Evolutionary conservation across 2,113 vertebrate genomes (phyloP).

Genomic region (Gavia stellata): DNA sequence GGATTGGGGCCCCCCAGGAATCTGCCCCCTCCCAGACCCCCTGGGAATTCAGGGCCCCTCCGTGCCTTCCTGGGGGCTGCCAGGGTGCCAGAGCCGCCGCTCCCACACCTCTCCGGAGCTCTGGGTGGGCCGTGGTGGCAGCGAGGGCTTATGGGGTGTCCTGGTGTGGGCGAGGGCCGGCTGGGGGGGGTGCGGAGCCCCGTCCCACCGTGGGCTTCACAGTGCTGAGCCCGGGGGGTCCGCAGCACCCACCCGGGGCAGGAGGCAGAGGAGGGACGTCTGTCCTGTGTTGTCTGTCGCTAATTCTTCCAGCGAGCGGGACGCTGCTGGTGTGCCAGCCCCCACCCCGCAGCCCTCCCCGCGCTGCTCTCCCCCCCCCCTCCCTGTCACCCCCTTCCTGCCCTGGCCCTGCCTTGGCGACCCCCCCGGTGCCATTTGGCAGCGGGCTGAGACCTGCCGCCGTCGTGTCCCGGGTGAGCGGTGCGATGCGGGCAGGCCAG

Average conservation of each 20-base stretch:
- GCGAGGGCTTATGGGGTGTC: fast-evolving
- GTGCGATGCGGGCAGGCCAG: not conserved
- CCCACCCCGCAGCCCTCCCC: not conserved
- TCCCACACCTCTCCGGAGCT: not conserved
- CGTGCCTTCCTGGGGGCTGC: not conserved
- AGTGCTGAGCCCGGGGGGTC: not conserved
- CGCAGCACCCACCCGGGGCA: not conserved
- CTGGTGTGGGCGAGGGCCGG: not conserved
- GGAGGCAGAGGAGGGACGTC: not conserved
- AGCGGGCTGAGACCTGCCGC: not conserved
- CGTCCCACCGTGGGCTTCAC: not conserved
- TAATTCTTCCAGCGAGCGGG: not conserved
- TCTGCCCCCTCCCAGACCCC: not conserved
- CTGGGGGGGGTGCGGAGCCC: not conserved
- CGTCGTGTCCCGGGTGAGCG: not conserved
- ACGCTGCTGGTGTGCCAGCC: not conserved
- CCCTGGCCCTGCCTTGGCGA: not conserved
- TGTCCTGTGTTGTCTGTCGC: conserved; percentile 2
- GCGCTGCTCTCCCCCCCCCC: not conserved
- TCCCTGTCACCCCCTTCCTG: not conserved
- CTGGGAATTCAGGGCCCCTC: not conserved
- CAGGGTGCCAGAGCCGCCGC: fast-evolving
- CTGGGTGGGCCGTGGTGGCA: not conserved
- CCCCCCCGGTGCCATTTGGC: not conserved
- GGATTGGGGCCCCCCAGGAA: not conserved